These are phyloP conservation scores for Sternotherus odoratus DNA, from an alignment of 2,797 vertebrate genomes.

Conservation along the genomic window DNA sequence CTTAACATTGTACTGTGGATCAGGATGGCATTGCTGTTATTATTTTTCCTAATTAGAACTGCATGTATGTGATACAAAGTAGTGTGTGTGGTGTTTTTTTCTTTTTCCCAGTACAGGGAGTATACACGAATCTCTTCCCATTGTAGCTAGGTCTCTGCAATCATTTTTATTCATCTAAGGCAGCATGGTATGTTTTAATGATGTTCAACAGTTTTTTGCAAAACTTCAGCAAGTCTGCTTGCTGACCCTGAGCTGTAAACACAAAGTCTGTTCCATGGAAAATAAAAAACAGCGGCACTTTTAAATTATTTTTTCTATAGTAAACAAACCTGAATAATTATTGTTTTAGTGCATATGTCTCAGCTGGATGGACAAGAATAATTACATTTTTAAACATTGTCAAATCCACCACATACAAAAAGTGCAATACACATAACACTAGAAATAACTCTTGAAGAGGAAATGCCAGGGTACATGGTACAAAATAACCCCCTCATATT, in stretches of 20 bases:
- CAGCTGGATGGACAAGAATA: constrained; percentile 20
- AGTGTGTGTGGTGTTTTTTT: background rate
- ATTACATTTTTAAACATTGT: constrained; percentile 10
- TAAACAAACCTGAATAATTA: background rate
- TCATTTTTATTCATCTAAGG: background rate
- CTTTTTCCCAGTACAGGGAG: background rate
- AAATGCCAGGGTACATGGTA: constrained; percentile 10
- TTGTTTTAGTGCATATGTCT: constrained; percentile 9
- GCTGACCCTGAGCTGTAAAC: constrained; percentile 19
- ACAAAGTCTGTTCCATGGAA: background rate
- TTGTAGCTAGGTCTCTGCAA: background rate
- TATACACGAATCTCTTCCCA: background rate
- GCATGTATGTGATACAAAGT: background rate
- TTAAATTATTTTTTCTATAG: background rate
- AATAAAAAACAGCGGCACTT: background rate
- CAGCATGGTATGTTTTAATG: background rate
- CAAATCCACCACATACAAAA: background rate
- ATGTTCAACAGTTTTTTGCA: background rate
- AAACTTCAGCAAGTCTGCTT: background rate
- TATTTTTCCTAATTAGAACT: constrained; percentile 38
- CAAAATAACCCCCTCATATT: constrained; percentile 28
- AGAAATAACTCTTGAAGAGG: background rate
- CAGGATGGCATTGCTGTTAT: constrained; percentile 7
- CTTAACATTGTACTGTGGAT: constrained; percentile 24
- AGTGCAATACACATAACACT: background rate